Evolutionary conservation across 2,797 vertebrate species (phyloP), one percentile per base, ranked within the genome.

Genomic region (Amniataba percoides): DNA sequence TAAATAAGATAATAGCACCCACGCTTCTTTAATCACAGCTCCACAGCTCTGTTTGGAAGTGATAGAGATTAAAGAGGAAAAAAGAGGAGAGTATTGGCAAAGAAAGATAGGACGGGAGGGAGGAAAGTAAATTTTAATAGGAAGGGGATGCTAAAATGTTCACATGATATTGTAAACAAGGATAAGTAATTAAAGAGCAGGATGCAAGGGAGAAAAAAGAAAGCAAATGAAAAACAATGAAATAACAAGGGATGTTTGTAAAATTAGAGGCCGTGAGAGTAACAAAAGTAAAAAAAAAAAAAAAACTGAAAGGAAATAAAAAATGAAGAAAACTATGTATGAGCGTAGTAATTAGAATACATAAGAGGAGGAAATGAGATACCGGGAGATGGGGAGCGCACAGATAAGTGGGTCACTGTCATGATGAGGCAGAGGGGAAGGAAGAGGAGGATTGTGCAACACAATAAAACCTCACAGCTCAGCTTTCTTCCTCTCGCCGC

Each of bases 371-470:
- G 52, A 88, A 77, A 63, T 66, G 69, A 71, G 59, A 76, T 70
- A 19, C n/a, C 31, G 66, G 43, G 68, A 81, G 73, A 82, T 46
- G 42, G 64, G 67, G 43, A 65, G 65, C 5, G 16, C 43, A 51
- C 58, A 18, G 82, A 89, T 78, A 91, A 90, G 77, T 88, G 86
- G 90, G 82, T 90, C 84, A 90, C 61, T 57, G 57, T 75, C 77
- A 84, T 90, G 87, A 90, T 82, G 78, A 88, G 84, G 82, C 71
- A 78, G 84, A 75, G 65, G 48, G 16, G 62, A 57, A 83, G 77
- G 78, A 86, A 84, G 84, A 82, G 84, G 86, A 91, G 81, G 86
- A 84, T 89, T 88, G 87, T 55, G 71, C 82, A 89, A 89, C 76
- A 73, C 48, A 39, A 75, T 78, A 81, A 88, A 89, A 90, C 48